Evolutionary conservation across 2,113 vertebrate genomes (phyloP), one percentile per base, ranked within the genome.

Genomic region (Desmodus rotundus): DNA sequence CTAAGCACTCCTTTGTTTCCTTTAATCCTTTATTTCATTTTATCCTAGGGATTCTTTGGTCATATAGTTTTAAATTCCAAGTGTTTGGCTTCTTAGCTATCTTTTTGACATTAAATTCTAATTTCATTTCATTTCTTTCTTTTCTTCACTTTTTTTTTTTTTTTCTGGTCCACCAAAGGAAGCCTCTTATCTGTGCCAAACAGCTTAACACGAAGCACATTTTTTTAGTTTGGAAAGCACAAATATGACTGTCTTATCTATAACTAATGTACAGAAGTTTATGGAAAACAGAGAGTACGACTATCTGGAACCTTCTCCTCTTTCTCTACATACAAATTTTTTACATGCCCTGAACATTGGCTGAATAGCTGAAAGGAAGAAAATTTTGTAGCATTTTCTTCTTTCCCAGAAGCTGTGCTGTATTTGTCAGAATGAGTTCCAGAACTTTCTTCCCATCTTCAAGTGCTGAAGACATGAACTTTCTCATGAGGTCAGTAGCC

Each of bases 331-430:
- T 54, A 56, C 4, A 56, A 7, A 52, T 17, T 31, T 61, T 92
- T 77, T 80, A 20, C 33, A 67, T 19, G 86, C 38, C 26, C 16
- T 13, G 54, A 85, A 61, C 70, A 68, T 90, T 90, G 81, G 50
- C 38, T 77, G 31, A 86, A 68, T 14, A 92, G 54, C 47, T 88
- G 22, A 87, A 87, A 91, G 31, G 61, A 89, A 97, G 70, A 84
- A 33, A 78, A 38, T 52, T 58, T 73, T 80, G 28, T 77, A 56
- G 28, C n/a, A 33, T 80, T 77, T 78, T 94, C 20, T 12, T 47
- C 94, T 85, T 96, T 94, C 89, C 61, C 92, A 95, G 88, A 91
- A 95, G 76, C 45, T 82, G n/a, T 45, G 58, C 72, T 92, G 28
- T 95, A 36, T 94, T 87, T 96, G 33, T 89, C 94, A 90, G 87